A percentile compares a stretch with the other conserved stretches of the same genome.
These are phyloP conservation scores for Clarias pachynema DNA, from an alignment of 2,797 vertebrate species.

Conservation along the genomic window DNA sequence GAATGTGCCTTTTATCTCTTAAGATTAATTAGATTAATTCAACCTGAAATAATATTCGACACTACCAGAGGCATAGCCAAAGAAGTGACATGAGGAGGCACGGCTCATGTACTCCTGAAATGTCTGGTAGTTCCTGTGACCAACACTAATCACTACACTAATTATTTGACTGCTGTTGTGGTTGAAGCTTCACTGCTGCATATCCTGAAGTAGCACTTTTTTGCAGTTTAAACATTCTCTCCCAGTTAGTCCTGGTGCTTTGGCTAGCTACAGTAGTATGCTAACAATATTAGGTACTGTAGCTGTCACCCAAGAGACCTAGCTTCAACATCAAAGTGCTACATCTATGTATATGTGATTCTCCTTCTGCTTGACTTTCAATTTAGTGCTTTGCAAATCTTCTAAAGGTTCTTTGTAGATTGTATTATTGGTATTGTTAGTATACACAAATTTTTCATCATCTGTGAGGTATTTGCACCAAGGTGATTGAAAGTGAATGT, in stretches of 20 bases:
- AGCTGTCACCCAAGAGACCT: neutral
- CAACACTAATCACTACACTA: neutral
- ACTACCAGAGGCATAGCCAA: slow-evolving; percentile 12
- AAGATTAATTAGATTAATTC: slow-evolving; percentile 8
- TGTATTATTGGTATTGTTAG: neutral
- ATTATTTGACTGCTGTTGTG: slow-evolving; percentile 4
- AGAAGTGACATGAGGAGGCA: neutral
- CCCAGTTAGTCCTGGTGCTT: neutral
- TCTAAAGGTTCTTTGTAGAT: neutral
- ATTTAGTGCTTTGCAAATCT: neutral
- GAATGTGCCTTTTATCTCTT: slow-evolving; percentile 31
- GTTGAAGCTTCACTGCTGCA: neutral
- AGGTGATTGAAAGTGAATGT: neutral
- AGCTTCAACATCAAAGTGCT: neutral
- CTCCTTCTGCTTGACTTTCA: neutral
- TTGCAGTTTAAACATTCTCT: neutral
- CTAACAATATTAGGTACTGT: neutral
- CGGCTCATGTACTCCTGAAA: neutral
- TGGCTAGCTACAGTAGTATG: slow-evolving; percentile 4
- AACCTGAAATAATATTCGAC: slow-evolving; percentile 18
- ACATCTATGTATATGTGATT: neutral
- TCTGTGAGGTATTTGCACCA: neutral
- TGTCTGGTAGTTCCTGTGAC: neutral
- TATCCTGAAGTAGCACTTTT: neutral
- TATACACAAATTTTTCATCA: neutral